Evolutionary conservation across 1,140 invertebrate genomes (phyloP), one percentile per base, ranked within the genome.

Genomic region (Streblospio benedicti): DNA sequence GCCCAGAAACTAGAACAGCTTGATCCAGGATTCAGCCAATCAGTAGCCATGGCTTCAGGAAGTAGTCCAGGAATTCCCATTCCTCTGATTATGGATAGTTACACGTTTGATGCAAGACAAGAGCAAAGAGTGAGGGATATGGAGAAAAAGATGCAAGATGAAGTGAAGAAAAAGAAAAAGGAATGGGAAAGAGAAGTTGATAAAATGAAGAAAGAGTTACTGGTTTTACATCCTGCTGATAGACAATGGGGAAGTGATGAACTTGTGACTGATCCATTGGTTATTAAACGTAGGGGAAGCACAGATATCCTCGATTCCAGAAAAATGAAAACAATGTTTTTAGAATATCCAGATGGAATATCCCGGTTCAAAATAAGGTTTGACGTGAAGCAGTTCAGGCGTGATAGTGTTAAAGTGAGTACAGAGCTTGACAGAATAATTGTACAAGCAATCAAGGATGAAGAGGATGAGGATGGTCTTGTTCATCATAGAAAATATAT

Each of bases 311-410:
- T 62, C 18, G 53, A 62, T 30, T 25, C 43, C 25, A 49, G 47
- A 49, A 62, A 62, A 30, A 59, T 62, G 60, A 57, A 54, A 33
- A 62, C 60, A 20, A 30, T 62, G 60, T 33, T 62, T 31, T 33
- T 54, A 9, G 60, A 62, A 23, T 14, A 20, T 6, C 53, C 60
- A n/a, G 60, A 62, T 25, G 41, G 43, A 4, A 55, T 45, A 16
- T 45, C 54, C 4, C 25, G 53, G 2, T 62, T 55, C 33, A 44
- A 54, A 28, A 32, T 62, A 31, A 27, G 54, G 1, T 62, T 62
- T 49, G 49, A 62, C 55, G 30, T 49, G 18, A 27, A 18, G 20
- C 45, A 41, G 1, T 62, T 57, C 55, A 53, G 57, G 14, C 28
- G 27, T 14, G 33, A 45, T 31, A 62, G 38, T 20, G 49, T 62